Percentiles rank a stretch among this genome's conserved stretches.
phyloP scores from a whole-genome alignment of 1,140 invertebrate genomes.

The Tigriopus japonicus region DNA sequence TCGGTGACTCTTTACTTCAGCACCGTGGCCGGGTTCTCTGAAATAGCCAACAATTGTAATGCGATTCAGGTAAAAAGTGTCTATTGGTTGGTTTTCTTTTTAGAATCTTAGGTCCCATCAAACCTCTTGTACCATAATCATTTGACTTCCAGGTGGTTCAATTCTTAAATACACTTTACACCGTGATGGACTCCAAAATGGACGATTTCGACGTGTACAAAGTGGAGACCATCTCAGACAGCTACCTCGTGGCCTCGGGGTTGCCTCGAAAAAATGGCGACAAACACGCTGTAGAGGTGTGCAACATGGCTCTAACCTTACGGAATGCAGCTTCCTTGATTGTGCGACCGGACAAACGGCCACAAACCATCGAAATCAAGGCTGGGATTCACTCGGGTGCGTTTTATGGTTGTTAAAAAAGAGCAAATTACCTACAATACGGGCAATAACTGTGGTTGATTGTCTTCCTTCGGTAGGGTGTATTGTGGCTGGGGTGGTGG shows the following conservation, averaged over 20 bases:
- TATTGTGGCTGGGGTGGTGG: slow-evolving; percentile 57
- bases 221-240: slow-evolving; percentile 39
- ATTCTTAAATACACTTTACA: slow-evolving; percentile 75
- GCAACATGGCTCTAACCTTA: not conserved
- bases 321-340: not conserved
- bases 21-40: slow-evolving; percentile 79
- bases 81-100: too few relatives aligned
- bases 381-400: slow-evolving; percentile 22
- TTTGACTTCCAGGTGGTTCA: slow-evolving; percentile 63
- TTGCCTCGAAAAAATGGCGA: slow-evolving; percentile 13
- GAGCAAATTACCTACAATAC: too few relatives aligned
- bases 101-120: too few relatives aligned
- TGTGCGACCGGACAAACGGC: not conserved
- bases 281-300: not conserved
- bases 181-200: slow-evolving; percentile 78
- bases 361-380: not conserved
- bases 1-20: slow-evolving; percentile 78
- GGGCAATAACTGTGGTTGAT: too few relatives aligned
- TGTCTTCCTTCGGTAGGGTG: slow-evolving; percentile 24
- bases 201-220: slow-evolving; percentile 83
- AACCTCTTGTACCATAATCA: too few relatives aligned
- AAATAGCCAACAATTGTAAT: slow-evolving; percentile 68
- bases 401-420: too few relatives aligned
- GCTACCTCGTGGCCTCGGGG: slow-evolving; percentile 27
- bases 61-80: slow-evolving; percentile 41